Conservation (phyloP, 1,140 invertebrate species). For the Calliopsis andreniformis region DNA sequence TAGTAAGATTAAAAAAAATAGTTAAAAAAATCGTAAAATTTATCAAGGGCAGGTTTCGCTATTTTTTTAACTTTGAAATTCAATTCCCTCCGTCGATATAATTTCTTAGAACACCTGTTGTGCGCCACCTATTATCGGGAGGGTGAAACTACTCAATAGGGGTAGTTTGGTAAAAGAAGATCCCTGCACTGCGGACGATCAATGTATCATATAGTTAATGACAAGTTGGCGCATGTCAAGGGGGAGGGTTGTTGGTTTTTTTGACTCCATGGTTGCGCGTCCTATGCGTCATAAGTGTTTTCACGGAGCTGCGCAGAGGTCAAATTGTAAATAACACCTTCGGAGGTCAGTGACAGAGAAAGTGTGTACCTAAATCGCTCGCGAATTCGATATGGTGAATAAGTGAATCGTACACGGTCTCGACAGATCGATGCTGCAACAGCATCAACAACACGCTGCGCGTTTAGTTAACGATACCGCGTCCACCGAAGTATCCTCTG, state of each 20-base stretch:
- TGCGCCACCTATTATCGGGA: slow-evolving; percentile 52
- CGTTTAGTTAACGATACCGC: slow-evolving; percentile 47
- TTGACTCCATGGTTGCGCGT: slow-evolving; percentile 50
- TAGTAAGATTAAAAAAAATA: too few relatives aligned
- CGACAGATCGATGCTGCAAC: slow-evolving; percentile 63
- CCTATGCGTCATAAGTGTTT: slow-evolving; percentile 51
- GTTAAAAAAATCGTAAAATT: too few relatives aligned
- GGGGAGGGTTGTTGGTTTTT: slow-evolving; percentile 48
- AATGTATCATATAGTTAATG: slow-evolving; percentile 23
- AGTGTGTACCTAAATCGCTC: slow-evolving; percentile 4
- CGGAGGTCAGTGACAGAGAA: slow-evolving; percentile 46
- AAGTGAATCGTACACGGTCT: slow-evolving; percentile 52
- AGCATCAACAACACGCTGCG: slow-evolving; percentile 45
- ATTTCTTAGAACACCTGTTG: too few relatives aligned
- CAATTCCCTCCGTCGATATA: neutral
- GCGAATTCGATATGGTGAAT: slow-evolving; percentile 50
- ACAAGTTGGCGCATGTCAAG: slow-evolving; percentile 12
- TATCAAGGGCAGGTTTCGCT: too few relatives aligned
- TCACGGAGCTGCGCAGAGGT: slow-evolving; percentile 18
- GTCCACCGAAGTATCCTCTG: slow-evolving; percentile 33
- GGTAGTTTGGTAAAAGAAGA: slow-evolving; percentile 38
- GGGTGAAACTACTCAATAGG: neutral
- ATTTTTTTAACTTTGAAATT: too few relatives aligned
- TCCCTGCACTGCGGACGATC: neutral
- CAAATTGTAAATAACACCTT: slow-evolving; percentile 46